Conservation (phyloP, 2,113 vertebrate species). For the Mesoclemmys tuberculata region DNA sequence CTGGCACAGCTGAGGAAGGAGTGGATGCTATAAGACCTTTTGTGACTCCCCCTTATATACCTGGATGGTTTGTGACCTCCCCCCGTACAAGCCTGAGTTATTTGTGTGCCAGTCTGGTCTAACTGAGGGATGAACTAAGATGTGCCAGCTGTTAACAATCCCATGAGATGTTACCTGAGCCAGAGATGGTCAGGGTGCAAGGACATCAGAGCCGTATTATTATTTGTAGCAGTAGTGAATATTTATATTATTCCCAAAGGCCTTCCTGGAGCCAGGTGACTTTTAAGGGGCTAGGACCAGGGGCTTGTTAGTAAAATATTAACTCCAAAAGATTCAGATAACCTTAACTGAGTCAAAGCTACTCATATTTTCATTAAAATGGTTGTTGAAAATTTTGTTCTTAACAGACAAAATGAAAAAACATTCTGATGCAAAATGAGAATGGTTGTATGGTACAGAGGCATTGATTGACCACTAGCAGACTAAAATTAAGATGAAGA, state of each 20-base stretch:
- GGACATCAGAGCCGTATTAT: not conserved
- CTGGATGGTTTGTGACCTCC: too few species aligned
- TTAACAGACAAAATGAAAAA: not conserved
- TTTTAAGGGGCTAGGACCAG: not conserved
- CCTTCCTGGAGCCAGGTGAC: not conserved
- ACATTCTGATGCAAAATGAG: not conserved
- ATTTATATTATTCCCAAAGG: not conserved
- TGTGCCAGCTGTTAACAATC: not conserved
- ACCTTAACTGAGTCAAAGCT: not conserved
- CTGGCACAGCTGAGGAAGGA: not conserved
- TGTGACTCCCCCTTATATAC: not conserved
- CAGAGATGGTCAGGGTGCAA: rapidly evolving
- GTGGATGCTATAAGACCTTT: not conserved
- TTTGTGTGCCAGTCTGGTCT: not conserved
- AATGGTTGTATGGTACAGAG: not conserved
- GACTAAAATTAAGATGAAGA: not conserved
- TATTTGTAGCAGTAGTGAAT: not conserved
- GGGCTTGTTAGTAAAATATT: too few species aligned
- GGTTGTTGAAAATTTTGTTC: not conserved
- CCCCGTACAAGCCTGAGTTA: not conserved
- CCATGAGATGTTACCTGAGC: not conserved
- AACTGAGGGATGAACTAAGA: not conserved
- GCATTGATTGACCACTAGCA: not conserved
- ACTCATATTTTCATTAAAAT: not conserved
- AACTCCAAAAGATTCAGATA: too few species aligned